Conservation (phyloP, 2,113 vertebrate species). For the Halcyon senegalensis region DNA sequence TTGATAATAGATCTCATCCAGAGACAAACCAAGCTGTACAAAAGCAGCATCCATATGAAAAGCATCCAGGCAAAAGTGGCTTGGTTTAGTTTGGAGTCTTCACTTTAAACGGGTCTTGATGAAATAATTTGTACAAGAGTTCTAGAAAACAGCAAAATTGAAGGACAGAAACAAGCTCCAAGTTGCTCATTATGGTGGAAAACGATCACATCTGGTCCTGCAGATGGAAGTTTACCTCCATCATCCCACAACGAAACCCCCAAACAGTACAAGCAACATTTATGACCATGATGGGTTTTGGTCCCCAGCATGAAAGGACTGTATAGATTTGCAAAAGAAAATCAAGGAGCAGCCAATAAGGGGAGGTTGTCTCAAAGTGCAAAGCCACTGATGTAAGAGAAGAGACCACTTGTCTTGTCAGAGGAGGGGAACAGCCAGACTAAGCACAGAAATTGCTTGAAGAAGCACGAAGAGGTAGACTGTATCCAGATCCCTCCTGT, state of each 20-base stretch:
- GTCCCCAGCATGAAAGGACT: not conserved
- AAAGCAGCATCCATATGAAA: not conserved
- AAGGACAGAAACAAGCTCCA: not conserved
- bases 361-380: not conserved
- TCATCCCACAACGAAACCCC: not conserved
- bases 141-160: not conserved
- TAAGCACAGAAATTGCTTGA: not conserved
- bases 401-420: not conserved
- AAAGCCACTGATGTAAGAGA: not conserved
- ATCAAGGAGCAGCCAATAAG: not conserved
- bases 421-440: not conserved
- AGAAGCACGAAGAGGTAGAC: not conserved
- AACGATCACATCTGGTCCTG: not conserved
- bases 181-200: not conserved
- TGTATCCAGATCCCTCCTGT: fast-evolving
- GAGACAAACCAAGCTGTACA: not conserved
- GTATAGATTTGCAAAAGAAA: not conserved
- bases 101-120: not conserved
- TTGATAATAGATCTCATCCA: not conserved
- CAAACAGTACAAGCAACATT: not conserved
- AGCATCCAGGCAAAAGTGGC: not conserved
- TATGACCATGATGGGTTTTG: not conserved
- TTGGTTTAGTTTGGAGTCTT: not conserved
- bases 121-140: not conserved
- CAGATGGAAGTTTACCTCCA: not conserved